A percentile compares a stretch with the other conserved stretches of the same genome.
These are phyloP conservation scores for Caerostris darwini DNA, from an alignment of 1,140 invertebrate species.

Conservation along the genomic window DNA sequence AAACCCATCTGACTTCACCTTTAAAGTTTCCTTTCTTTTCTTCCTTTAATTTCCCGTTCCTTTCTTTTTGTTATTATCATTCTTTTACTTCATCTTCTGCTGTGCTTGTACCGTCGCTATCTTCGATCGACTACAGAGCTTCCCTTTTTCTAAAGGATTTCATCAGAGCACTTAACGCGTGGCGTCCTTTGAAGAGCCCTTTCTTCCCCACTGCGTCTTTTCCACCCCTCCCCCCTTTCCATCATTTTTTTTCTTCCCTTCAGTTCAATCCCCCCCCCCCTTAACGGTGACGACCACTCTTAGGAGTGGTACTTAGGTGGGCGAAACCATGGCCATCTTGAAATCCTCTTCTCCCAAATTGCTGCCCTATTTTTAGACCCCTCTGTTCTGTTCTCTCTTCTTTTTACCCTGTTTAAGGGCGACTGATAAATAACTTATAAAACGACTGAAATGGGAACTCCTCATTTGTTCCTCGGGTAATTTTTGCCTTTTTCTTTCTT, in stretches of 20 bases:
- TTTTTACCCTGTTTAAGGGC: neutral
- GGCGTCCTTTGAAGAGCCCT: neutral
- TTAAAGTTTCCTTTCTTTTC: conserved; percentile 42
- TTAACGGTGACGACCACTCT: conserved; percentile 38
- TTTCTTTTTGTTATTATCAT: neutral
- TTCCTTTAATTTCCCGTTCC: conserved; percentile 39
- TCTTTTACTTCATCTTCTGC: neutral
- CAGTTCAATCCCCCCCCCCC: neutral
- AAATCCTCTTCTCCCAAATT: neutral
- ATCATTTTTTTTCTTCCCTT: neutral
- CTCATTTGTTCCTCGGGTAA: neutral
- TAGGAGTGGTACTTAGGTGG: conserved; percentile 35
- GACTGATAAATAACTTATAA: conserved; percentile 37
- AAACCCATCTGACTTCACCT: conserved; percentile 17
- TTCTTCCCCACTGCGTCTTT: conserved; percentile 5
- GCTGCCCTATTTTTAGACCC: conserved; percentile 41
- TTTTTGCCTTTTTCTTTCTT: neutral
- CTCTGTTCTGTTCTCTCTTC: neutral
- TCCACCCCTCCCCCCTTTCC: neutral
- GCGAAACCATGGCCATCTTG: conserved; percentile 34
- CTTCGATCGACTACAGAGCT: conserved; percentile 18
- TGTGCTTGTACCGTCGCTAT: neutral
- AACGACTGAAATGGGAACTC: conserved; percentile 20
- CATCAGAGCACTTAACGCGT: conserved; percentile 29
- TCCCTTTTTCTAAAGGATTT: conserved; percentile 42